These are phyloP conservation scores for Rafetus swinhoei DNA, from an alignment of 2,113 vertebrate genomes.

Conservation along the genomic window DNA sequence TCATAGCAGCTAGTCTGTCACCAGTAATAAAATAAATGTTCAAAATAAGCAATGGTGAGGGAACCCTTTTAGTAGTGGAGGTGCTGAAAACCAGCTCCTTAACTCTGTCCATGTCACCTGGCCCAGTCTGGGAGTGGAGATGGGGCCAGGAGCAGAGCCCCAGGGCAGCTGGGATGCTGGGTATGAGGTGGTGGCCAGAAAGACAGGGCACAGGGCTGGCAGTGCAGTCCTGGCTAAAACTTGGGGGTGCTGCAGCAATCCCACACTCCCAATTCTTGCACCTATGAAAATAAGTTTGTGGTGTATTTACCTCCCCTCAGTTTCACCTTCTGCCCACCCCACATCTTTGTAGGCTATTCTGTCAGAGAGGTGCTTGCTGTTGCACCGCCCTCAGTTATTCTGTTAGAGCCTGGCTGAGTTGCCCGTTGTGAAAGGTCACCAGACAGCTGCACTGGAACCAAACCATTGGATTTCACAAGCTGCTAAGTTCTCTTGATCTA, in stretches of 20 bases:
- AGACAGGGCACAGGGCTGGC: too few species aligned
- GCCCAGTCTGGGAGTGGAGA: too few species aligned
- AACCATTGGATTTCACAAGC: not conserved
- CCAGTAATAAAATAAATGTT: not conserved
- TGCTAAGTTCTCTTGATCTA: not conserved
- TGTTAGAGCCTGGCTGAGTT: not conserved
- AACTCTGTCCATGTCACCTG: too few species aligned
- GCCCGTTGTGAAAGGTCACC: not conserved
- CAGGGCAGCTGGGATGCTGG: too few species aligned
- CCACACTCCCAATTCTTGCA: too few species aligned
- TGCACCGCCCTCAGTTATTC: not conserved
- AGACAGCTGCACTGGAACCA: not conserved
- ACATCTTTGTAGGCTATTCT: not conserved
- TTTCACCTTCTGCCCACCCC: not conserved
- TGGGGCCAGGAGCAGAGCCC: too few species aligned
- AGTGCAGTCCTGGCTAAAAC: too few species aligned
- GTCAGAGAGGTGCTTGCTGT: not conserved
- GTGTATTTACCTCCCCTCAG: not conserved
- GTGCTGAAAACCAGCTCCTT: too few species aligned
- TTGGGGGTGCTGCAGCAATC: too few species aligned
- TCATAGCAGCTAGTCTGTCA: not conserved
- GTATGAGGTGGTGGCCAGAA: too few species aligned
- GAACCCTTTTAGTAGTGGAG: too few species aligned
- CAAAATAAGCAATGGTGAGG: too few species aligned
- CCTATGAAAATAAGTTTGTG: not conserved